Base-by-base conservation (phyloP, 1,140 invertebrate species). In the Drosophila kohkoa region DNA sequence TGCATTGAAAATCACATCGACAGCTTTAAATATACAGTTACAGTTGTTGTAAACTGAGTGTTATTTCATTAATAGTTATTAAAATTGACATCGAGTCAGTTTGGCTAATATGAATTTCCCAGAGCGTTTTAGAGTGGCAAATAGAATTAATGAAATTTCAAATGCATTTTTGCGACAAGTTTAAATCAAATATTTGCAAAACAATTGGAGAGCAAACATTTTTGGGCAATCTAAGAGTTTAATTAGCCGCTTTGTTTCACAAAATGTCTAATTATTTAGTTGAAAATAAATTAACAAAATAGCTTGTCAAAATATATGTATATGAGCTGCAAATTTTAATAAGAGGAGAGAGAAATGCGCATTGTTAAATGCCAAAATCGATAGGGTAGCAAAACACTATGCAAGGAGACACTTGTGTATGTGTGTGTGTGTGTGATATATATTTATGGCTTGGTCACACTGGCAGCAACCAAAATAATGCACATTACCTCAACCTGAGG, bases 381-480 rank as follows among this genome's bases (percentile, higher is more conserved):
- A 48, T 48, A 20, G 28, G 15, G 15, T 10, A 55, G 35, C n/a
- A n/a, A 64, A 35, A 11, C 20, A 38, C 2, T 38, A 35, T 38
- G n/a, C 10, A 25, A 25, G 20, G 20, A 25, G 20, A 25, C 20
- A 25, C 20, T 25, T 25, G 10, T 38, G 5, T 15, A 2, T 35
- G 2, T 32, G 32, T 3, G 15, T 70, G 55, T 45, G 20, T 63
- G 16, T 46, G 7, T 8, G 10, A 38, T 38, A 32, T 28, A 16
- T 48, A 55, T 55, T 71, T 71, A 71, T 54, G 68, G n/a, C 20
- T 38, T 55, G 68, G 68, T 55, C 68, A 71, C 67, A 63, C 60
- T 55, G 68, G 16, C 13, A 65, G 49, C 38, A 16, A 25, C 49
- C 60, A 65, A 71, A 71, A 71, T 64, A 64, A 64, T 64, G 59